A percentile compares a stretch with the other conserved stretches of the same genome.
Conservation (phyloP, 2,888 invertebrate species). For the Eulithis prunata region DNA sequence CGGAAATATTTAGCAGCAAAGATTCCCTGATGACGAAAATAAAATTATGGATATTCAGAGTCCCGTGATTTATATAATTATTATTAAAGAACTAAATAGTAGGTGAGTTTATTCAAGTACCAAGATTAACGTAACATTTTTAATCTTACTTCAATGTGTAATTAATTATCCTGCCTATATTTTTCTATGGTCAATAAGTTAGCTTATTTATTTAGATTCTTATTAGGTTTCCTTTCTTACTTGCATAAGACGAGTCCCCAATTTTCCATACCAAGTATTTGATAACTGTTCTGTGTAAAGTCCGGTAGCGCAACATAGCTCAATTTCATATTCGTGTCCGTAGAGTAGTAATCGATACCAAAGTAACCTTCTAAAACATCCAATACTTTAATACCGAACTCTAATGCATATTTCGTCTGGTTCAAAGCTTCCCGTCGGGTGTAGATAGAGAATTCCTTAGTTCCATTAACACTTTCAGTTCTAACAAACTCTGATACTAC, state of each 20-base stretch:
- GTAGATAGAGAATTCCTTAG: constrained; percentile 84
- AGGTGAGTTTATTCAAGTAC: too few relatives aligned
- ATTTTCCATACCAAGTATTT: constrained; percentile 91
- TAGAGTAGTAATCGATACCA: constrained; percentile 77
- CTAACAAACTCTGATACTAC: constrained; percentile 89
- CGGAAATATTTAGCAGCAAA: constrained; percentile 73
- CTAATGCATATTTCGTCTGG: constrained; percentile 87
- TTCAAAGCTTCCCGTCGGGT: constrained; percentile 87
- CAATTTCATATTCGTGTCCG: constrained; percentile 87
- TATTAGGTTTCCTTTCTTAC: constrained; percentile 56
- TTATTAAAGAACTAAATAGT: too few relatives aligned
- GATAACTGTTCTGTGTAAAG: constrained; percentile 85
- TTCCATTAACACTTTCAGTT: constrained; percentile 50
- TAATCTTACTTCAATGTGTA: too few relatives aligned
- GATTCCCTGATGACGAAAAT: constrained; percentile 59
- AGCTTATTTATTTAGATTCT: too few relatives aligned
- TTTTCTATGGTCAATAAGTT: too few relatives aligned
- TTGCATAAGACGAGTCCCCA: constrained; percentile 95
- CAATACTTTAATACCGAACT: constrained; percentile 83
- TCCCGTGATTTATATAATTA: too few relatives aligned
- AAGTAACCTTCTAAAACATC: constrained; percentile 84
- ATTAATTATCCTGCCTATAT: too few relatives aligned
- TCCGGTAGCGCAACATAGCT: constrained; percentile 94
- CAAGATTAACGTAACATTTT: too few relatives aligned
- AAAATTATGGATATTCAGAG: too few relatives aligned